Evolutionary conservation across 2,888 invertebrate species (phyloP).

Genomic region (Ethmia dodecea): DNA sequence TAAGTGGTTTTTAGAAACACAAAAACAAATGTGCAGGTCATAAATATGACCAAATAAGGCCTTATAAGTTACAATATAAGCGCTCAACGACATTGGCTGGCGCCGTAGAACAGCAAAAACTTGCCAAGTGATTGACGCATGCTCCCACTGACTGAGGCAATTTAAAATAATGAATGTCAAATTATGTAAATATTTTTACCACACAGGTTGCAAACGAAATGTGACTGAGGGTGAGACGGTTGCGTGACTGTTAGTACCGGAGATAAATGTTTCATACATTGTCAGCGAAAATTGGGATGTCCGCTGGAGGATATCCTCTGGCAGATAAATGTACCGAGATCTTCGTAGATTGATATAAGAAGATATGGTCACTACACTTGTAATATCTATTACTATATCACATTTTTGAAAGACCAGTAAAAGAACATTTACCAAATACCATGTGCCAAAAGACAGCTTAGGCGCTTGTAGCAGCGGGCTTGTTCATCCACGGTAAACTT

Average conservation of each 20-base stretch:
- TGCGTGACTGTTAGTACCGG: neutral
- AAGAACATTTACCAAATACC: too few species aligned
- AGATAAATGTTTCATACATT: neutral
- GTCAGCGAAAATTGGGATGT: too few species aligned
- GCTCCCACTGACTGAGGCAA: conserved; percentile 28
- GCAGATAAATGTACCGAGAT: too few species aligned
- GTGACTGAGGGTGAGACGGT: conserved; percentile 10
- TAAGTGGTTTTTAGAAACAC: conserved; percentile 2
- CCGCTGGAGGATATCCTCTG: too few species aligned
- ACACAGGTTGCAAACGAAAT: conserved; percentile 24
- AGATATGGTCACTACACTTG: too few species aligned
- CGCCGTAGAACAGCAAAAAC: conserved; percentile 39
- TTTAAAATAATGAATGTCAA: conserved; percentile 40
- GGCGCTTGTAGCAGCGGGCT: too few species aligned
- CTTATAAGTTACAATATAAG: conserved; percentile 1
- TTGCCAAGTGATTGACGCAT: conserved; percentile 37
- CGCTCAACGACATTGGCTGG: conserved; percentile 33
- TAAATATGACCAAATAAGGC: neutral
- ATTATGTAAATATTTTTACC: conserved; percentile 29
- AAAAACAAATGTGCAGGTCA: conserved; percentile 2
- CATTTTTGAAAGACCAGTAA: too few species aligned
- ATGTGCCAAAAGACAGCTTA: too few species aligned
- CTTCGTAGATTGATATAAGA: too few species aligned
- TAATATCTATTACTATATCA: too few species aligned
- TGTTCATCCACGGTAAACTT: conserved; percentile 25